Percentiles rank a stretch among this genome's conserved stretches.
These are phyloP conservation scores for Mythimna impura DNA, from an alignment of 2,888 invertebrate species.

Conservation along the genomic window DNA sequence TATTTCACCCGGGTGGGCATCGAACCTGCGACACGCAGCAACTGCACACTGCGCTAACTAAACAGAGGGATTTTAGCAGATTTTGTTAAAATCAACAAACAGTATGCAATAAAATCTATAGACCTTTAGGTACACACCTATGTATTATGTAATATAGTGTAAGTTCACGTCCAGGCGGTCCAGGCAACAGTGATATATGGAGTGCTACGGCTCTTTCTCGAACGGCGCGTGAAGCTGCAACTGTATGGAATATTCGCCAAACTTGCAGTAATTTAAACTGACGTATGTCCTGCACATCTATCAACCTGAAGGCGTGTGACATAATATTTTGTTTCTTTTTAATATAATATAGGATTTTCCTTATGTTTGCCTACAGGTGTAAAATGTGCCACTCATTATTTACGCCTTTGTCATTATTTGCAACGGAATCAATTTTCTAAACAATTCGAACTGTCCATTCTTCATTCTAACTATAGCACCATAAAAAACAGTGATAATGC, in stretches of 20 bases:
- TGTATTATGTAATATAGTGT: constrained; percentile 9
- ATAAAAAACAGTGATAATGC: too few relatives aligned
- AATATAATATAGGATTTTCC: too few relatives aligned
- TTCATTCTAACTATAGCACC: background rate
- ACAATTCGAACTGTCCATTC: background rate
- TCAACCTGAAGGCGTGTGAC: background rate
- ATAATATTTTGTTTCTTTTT: too few relatives aligned
- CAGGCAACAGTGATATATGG: constrained; percentile 18
- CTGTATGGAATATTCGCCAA: constrained; percentile 22
- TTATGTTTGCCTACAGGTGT: too few relatives aligned
- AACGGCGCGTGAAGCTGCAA: background rate
- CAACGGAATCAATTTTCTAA: too few relatives aligned
- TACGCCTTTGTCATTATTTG: too few relatives aligned
- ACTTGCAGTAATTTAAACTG: constrained; percentile 21
- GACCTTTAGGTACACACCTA: background rate
- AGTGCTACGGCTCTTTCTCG: constrained; percentile 8
- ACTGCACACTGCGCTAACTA: too few relatives aligned
- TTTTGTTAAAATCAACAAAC: background rate
- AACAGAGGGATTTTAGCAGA: background rate
- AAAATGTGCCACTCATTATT: too few relatives aligned
- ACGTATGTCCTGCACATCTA: constrained; percentile 11
- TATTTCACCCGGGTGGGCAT: too few relatives aligned
- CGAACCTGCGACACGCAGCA: too few relatives aligned
- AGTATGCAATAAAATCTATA: background rate
- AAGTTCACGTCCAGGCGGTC: constrained; percentile 15